Conservation (phyloP, 2,888 invertebrate species). For the Stenodera caucasica region DNA sequence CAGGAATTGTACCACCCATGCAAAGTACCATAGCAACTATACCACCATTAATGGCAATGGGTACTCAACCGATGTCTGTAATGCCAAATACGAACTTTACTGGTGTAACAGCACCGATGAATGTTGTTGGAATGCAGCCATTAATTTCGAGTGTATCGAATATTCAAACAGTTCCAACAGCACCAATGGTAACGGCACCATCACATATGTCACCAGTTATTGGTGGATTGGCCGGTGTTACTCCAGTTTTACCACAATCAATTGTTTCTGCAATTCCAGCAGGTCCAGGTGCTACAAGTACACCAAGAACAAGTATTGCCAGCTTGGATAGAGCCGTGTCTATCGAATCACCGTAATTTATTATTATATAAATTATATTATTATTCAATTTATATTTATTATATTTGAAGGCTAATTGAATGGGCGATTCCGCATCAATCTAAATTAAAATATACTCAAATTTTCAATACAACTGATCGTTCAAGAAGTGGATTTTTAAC, state of each 20-base stretch:
- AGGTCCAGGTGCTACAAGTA: conserved; percentile 50
- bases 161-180: conserved; percentile 1
- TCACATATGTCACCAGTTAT: conserved; percentile 18
- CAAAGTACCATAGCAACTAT: conserved; percentile 32
- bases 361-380: background rate
- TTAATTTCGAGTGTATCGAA: background rate
- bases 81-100: conserved; percentile 16
- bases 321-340: conserved; percentile 55
- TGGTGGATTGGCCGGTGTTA: conserved; percentile 15
- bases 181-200: conserved; percentile 13
- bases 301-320: conserved; percentile 52
- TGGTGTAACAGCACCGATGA: conserved; percentile 1
- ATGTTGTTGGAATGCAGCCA: background rate
- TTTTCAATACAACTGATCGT: conserved; percentile 91
- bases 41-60: conserved; percentile 34
- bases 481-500: conserved; percentile 84
- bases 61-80: conserved; percentile 19
- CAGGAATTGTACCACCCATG: conserved; percentile 63
- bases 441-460: conserved; percentile 88
- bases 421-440: conserved; percentile 87
- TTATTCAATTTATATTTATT: conserved; percentile 7
- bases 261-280: conserved; percentile 22
- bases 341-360: conserved; percentile 53
- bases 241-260: conserved; percentile 20
- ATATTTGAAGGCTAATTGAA: conserved; percentile 61